These are phyloP conservation scores for Cichlasoma orientale DNA, from an alignment of 2,797 vertebrate genomes.

Conservation along the genomic window DNA sequence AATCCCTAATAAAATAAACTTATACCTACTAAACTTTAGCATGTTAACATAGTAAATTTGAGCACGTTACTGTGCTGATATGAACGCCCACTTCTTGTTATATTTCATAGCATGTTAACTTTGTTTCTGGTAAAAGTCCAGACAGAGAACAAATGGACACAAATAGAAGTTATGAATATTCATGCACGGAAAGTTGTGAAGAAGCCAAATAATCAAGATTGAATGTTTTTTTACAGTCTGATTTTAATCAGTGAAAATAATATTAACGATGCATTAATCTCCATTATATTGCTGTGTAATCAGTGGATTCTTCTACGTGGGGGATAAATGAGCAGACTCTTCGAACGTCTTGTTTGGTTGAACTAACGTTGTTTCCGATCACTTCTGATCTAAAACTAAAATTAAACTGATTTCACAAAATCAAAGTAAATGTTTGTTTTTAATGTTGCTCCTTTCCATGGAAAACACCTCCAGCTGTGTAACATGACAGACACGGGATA, in stretches of 20 bases:
- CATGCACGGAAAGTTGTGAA: background rate
- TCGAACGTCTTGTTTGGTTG: background rate
- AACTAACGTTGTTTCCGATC: background rate
- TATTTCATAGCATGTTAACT: background rate
- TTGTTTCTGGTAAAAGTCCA: background rate
- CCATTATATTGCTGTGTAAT: background rate
- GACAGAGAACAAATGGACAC: background rate
- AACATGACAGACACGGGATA: no score
- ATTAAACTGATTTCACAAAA: background rate
- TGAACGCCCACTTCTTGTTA: background rate
- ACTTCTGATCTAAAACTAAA: no score
- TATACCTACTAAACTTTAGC: background rate
- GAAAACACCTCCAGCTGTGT: background rate
- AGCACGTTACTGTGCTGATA: background rate
- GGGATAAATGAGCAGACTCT: background rate
- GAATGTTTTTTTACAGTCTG: background rate
- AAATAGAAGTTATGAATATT: background rate
- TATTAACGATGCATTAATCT: background rate
- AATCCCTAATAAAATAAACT: background rate
- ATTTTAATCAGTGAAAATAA: background rate
- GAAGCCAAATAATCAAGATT: slow-evolving; percentile 4
- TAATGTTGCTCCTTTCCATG: background rate
- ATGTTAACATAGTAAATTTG: background rate
- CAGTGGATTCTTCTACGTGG: background rate
- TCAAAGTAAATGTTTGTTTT: background rate